Evolutionary conservation across 2,797 vertebrate species (phyloP), one percentile per base, ranked within the genome.

Genomic region (Mastacembelus armatus): DNA sequence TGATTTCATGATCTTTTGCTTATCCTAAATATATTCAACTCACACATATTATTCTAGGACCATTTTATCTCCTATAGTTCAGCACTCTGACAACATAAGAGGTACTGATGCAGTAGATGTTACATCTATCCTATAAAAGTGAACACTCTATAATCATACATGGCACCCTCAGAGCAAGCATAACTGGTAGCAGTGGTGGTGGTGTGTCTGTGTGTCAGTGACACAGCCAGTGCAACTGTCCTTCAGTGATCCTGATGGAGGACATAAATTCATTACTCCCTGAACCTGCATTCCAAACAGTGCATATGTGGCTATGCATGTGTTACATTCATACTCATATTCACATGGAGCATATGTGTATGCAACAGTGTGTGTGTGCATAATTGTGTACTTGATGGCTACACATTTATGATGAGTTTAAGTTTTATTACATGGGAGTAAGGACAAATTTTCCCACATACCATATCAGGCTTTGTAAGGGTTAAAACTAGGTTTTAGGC

Each of bases 251-350:
- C 89, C 88, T 85, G 84, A 88, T 65, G 9, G 76, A 75, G 75
- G 77, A 81, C 83, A 85, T 88, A 86, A 76, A 89, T 89, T 86
- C 67, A 89, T 89, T 86, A 83, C 65, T 74, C 52, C 60, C 59
- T 61, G 57, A 81, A 74, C 58, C 72, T 74, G 73, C 60, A 54
- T 78, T 75, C 62, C 47, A 71, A 32, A 66, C 14, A 24, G 24
- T 8, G 22, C 52, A 77, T 42, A 62, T 54, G 54, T 64, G 27
- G 52, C 50, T 68, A 72, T 59, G 68, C 29, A 27, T 40, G 39
- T 65, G 39, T 59, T 50, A 45, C 50, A 26, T 39, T 24, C 32
- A 22, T 35, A n/a, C n/a, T n/a, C n/a, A n/a, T n/a, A n/a, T n/a
- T n/a, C n/a, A n/a, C n/a, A n/a, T n/a, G n/a, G 50, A 36, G 18